These are phyloP conservation scores for Nicator chloris DNA, from an alignment of 2,113 vertebrate species.

Conservation along the genomic window DNA sequence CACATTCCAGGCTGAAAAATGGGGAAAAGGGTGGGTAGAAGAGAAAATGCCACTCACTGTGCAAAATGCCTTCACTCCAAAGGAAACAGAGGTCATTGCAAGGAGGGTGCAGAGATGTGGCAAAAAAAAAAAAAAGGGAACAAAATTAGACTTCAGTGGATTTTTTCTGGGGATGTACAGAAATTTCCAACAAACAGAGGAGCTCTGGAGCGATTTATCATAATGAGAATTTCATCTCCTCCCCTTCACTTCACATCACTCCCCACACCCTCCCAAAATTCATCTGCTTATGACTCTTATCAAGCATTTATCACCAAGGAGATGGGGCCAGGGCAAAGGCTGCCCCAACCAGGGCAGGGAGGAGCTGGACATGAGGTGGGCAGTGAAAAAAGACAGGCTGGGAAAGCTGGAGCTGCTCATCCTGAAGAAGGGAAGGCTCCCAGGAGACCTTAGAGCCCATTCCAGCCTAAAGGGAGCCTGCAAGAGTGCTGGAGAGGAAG, in stretches of 20 bases:
- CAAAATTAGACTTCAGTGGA: neutral
- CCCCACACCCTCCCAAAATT: neutral
- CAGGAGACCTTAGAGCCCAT: neutral
- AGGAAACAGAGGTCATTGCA: neutral
- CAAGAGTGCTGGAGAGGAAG: neutral
- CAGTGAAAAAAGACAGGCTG: neutral
- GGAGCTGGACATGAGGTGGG: neutral
- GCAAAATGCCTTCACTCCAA: neutral
- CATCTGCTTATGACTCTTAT: neutral
- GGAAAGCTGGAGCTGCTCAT: neutral
- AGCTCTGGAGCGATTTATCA: neutral
- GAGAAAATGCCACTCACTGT: neutral
- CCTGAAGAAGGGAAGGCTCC: neutral
- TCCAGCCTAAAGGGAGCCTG: neutral
- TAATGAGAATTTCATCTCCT: neutral
- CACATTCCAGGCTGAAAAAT: conserved; percentile 35
- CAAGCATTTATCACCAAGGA: neutral
- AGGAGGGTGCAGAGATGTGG: neutral
- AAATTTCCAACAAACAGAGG: neutral
- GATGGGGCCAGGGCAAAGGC: neutral
- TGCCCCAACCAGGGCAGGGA: neutral
- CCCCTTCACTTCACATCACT: neutral
- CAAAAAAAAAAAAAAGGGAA: neutral
- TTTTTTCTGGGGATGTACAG: neutral
- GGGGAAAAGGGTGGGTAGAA: neutral